phyloP scores from a whole-genome alignment of 2,888 invertebrate species.

The Bombyx huttoni region DNA sequence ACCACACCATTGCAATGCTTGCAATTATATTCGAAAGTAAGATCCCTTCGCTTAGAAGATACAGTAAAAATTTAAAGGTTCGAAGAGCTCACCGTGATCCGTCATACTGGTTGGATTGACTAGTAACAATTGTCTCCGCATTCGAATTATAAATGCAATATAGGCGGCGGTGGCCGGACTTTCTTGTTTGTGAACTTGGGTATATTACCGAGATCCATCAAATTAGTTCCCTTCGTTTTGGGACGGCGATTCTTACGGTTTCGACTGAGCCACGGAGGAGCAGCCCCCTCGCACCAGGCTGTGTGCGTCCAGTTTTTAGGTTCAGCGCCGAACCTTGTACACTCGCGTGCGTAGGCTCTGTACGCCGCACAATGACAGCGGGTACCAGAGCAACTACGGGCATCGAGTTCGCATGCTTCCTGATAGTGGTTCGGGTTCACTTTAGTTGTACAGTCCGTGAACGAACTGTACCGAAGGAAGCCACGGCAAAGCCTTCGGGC shows the following conservation, averaged over 20 bases:
- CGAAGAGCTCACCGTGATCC: constrained; percentile 37
- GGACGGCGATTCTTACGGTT: constrained; percentile 13
- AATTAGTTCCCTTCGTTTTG: constrained; percentile 13
- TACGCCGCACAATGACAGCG: constrained; percentile 92
- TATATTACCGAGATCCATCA: constrained; percentile 35
- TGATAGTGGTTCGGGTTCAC: constrained; percentile 87
- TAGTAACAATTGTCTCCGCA: constrained; percentile 45
- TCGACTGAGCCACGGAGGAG: constrained; percentile 49
- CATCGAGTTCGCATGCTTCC: constrained; percentile 88
- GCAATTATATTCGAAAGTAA: too few species aligned
- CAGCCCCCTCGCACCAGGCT: constrained; percentile 74
- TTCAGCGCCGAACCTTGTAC: constrained; percentile 81
- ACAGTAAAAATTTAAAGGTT: neutral
- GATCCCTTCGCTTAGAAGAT: neutral
- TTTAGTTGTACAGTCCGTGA: constrained; percentile 83
- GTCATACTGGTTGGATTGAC: constrained; percentile 61
- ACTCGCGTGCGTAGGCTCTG: constrained; percentile 90
- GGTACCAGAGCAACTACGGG: constrained; percentile 87
- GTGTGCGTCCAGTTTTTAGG: constrained; percentile 80
- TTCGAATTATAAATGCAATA: constrained; percentile 36
- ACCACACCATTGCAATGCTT: too few species aligned
- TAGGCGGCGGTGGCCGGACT: constrained; percentile 58
- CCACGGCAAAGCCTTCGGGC: constrained; percentile 66
- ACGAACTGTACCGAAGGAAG: constrained; percentile 67
- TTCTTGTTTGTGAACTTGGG: constrained; percentile 43